These are phyloP conservation scores for Limulus polyphemus DNA, from an alignment of 2,888 invertebrate genomes.

Conservation along the genomic window DNA sequence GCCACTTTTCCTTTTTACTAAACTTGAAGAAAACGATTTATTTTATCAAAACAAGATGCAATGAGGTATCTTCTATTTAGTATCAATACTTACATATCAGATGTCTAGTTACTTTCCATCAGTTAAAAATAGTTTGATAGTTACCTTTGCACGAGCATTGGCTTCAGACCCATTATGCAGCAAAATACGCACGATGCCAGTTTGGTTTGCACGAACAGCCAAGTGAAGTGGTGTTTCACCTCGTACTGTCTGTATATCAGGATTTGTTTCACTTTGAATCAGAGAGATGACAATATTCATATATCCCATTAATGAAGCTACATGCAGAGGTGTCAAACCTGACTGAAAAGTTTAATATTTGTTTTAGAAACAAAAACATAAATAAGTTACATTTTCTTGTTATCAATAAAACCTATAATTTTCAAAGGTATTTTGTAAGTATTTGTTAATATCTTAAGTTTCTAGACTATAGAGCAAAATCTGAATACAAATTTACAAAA, in stretches of 20 bases:
- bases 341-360: conserved; percentile 29
- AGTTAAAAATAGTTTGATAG: conserved; percentile 23
- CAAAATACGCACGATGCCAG: conserved; percentile 94
- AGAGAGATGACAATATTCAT: conserved; percentile 99
- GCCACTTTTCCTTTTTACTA: no score
- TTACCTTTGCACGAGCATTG: conserved; percentile 76
- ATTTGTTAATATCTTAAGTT: no score
- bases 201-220: conserved; percentile 98
- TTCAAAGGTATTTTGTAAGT: background rate
- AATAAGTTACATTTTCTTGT: no score
- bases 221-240: conserved; percentile 97
- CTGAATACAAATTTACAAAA: no score
- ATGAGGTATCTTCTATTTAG: no score
- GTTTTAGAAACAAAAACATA: no score
- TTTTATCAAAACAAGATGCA: no score
- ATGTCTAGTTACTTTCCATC: no score
- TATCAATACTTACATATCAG: no score
- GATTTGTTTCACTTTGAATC: conserved; percentile 94
- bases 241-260: conserved; percentile 94
- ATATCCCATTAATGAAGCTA: conserved; percentile 99
- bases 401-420: no score
- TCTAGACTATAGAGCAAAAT: no score
- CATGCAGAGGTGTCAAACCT: conserved; percentile 92
- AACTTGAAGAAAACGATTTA: no score
- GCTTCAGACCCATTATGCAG: conserved; percentile 94